phyloP scores from a whole-genome alignment of 2,888 invertebrate species.

The Meta bourneti region DNA sequence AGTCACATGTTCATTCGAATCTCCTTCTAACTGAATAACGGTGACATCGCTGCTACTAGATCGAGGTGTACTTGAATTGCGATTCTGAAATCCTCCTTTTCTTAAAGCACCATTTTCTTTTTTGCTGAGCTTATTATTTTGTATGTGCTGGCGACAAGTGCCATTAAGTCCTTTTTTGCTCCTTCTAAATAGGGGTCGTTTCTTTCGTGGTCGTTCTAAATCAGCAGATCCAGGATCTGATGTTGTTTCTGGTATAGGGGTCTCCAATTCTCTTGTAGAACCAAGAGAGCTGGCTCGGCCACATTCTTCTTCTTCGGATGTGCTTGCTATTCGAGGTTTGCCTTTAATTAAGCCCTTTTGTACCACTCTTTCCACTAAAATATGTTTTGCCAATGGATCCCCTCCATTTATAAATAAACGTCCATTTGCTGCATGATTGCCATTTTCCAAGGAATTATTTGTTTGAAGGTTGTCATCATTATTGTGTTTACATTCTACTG shows the following conservation, averaged over 20 bases:
- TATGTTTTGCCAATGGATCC: slow-evolving; percentile 27
- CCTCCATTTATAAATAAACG: slow-evolving; percentile 29
- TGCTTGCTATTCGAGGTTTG: slow-evolving; percentile 47
- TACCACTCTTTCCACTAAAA: slow-evolving; percentile 50
- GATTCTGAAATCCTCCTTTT: slow-evolving; percentile 32
- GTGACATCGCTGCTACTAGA: slow-evolving; percentile 71
- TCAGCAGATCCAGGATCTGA: slow-evolving; percentile 72
- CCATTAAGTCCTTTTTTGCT: slow-evolving; percentile 74
- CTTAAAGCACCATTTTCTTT: slow-evolving; percentile 49
- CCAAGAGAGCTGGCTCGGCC: slow-evolving; percentile 71
- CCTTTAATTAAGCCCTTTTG: slow-evolving; percentile 17
- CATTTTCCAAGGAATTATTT: slow-evolving; percentile 19
- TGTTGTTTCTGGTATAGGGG: slow-evolving; percentile 65
- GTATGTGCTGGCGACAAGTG: slow-evolving; percentile 74
- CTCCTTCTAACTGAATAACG: slow-evolving; percentile 71
- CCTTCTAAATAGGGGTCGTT: slow-evolving; percentile 53
- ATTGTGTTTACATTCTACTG: slow-evolving; percentile 60
- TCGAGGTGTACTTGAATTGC: slow-evolving; percentile 64
- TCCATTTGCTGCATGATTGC: slow-evolving; percentile 40
- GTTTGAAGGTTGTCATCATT: slow-evolving; percentile 47
- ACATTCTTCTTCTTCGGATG: slow-evolving; percentile 73
- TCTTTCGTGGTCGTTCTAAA: slow-evolving; percentile 67
- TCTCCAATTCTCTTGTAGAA: slow-evolving; percentile 62
- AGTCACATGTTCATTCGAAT: slow-evolving; percentile 51
- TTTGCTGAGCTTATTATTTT: slow-evolving; percentile 67